Conservation (phyloP, 2,888 invertebrate species). For the Tenthredo livida region DNA sequence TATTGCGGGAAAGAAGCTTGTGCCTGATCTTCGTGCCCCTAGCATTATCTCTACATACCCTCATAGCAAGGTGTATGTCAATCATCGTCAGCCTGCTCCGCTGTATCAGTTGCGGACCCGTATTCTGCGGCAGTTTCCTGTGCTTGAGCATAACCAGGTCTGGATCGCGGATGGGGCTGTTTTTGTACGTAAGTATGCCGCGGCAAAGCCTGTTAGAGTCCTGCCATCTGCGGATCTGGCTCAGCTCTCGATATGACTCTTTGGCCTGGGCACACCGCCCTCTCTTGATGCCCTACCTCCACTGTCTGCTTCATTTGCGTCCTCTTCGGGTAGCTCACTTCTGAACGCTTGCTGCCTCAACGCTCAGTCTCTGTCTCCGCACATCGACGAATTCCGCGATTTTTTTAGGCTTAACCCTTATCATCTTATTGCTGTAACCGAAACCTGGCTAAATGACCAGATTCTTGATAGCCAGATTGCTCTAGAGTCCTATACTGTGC, state of each 20-base stretch:
- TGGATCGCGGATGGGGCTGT: constrained; percentile 15
- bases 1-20: not conserved
- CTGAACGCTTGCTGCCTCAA: not conserved
- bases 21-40: not conserved
- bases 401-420: not conserved
- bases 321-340: not conserved
- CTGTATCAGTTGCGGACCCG: not conserved
- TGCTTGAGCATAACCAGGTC: not conserved
- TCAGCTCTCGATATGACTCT: constrained; percentile 4
- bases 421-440: not conserved
- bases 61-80: not conserved
- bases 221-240: not conserved
- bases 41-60: not conserved
- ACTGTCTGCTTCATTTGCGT: not conserved
- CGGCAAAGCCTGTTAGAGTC: not conserved
- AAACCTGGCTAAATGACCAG: not conserved
- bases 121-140: not conserved
- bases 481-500: not conserved
- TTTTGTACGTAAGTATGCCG: not conserved
- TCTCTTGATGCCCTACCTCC: not conserved
- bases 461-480: constrained; percentile 5
- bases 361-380: constrained; percentile 1
- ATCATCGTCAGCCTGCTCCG: not conserved
- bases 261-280: not conserved
- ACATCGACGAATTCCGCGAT: constrained; percentile 16